Conservation (phyloP, 2,113 vertebrate genomes). For the Prochilodus magdalenae region DNA sequence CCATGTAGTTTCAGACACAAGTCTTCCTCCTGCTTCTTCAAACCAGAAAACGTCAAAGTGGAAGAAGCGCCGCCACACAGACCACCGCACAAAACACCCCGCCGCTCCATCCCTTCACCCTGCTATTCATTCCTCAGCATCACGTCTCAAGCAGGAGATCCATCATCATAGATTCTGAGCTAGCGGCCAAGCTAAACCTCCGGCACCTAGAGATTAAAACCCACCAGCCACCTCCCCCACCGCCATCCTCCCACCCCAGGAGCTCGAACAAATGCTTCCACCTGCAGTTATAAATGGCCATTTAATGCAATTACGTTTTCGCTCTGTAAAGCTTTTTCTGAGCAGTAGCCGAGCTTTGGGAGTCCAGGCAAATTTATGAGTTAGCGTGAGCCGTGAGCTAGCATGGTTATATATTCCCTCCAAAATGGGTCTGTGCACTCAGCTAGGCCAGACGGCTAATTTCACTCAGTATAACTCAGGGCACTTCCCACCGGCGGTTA, state of each 20-base stretch:
- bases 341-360: background rate
- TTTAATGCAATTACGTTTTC: background rate
- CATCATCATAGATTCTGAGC: background rate
- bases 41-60: too few relatives aligned
- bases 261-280: background rate
- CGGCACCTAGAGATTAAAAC: background rate
- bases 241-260: too few relatives aligned
- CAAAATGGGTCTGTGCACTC: constrained; percentile 34
- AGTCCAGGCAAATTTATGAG: background rate
- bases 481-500: constrained; percentile 13
- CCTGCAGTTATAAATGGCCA: background rate
- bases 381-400: background rate
- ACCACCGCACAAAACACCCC: too few relatives aligned
- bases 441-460: constrained; percentile 39
- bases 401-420: constrained; percentile 32
- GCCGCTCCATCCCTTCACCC: background rate
- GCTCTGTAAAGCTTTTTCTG: background rate
- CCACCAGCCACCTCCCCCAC: too few relatives aligned
- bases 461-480: background rate
- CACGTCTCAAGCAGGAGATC: background rate
- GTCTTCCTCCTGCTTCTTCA: too few relatives aligned
- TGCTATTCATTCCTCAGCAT: background rate
- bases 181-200: background rate
- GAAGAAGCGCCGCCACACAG: too few relatives aligned
- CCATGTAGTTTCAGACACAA: too few relatives aligned